Base-by-base conservation (phyloP, 2,888 invertebrate species). In the Ptilodon capucinus region DNA sequence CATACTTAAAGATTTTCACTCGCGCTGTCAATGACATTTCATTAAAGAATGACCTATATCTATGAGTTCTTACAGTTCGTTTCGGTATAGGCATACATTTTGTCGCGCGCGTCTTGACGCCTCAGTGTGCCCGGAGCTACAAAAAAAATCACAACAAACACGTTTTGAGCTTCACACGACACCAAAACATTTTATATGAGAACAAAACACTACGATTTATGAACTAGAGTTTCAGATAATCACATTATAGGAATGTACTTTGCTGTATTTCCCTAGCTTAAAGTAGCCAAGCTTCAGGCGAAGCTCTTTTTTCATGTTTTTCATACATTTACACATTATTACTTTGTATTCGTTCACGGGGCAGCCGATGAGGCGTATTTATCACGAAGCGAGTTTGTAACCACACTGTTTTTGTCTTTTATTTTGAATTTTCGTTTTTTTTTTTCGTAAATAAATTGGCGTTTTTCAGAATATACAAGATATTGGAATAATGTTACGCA, bases 101-200 rank as follows among this genome's bases (percentile, higher is more conserved):
- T n/a, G n/a, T n/a, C n/a, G n/a, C n/a, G n/a, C n/a, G n/a, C n/a
- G n/a, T n/a, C n/a, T n/a, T n/a, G n/a, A n/a, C n/a, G n/a, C n/a
- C n/a, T n/a, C n/a, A n/a, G n/a, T n/a, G n/a, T n/a, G n/a, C n/a
- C n/a, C n/a, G n/a, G n/a, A n/a, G n/a, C n/a, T n/a, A n/a, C n/a
- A n/a, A n/a, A n/a, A 82, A 77, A 78, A 79, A 73, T 76, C 77
- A 85, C 81, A 81, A 73, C 68, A 62, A 80, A 81, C 76, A 79
- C 65, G 43, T 70, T 63, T 86, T 74, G 71, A 75, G 74, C 72
- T 64, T 64, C 44, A 54, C 57, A 74, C 71, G 63, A 79, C 77
- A 80, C 56, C 74, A 71, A 79, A 75, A 74, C 69, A 60, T 62
- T 59, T 49, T 47, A 44, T 9, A 19, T 13, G 46, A 60, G 47